Conservation (phyloP, 64 coral and sea anemone species). For the Stichodactyla helianthus region DNA sequence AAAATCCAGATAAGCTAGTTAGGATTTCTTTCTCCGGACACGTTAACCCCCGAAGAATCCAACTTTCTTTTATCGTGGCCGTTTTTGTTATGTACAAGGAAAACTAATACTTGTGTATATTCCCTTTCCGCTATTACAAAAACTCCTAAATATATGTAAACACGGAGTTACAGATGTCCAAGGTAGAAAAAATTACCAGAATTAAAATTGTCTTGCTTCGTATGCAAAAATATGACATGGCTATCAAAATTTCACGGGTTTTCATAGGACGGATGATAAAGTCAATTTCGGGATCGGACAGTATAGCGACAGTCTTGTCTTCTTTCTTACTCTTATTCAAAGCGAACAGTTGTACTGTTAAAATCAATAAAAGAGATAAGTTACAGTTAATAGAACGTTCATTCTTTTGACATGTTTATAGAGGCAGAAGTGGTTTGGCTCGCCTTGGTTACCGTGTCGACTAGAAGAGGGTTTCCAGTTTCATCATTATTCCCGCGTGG, state of each 20-base stretch:
- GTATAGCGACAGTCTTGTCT: not conserved
- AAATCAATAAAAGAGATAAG: constrained; percentile 3
- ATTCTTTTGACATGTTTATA: not conserved
- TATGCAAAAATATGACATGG: not conserved
- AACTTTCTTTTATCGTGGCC: not conserved
- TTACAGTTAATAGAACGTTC: not conserved
- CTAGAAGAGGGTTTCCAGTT: not conserved
- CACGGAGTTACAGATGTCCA: not conserved
- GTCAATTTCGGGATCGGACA: not conserved
- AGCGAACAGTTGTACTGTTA: not conserved
- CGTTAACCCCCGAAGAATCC: not conserved
- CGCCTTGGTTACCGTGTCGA: not conserved
- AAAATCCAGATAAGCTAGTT: too few species aligned
- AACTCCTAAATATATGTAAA: constrained; percentile 13
- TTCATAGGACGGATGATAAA: not conserved
- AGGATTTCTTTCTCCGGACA: too few species aligned
- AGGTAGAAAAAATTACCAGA: not conserved
- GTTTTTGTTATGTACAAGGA: not conserved
- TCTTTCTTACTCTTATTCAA: not conserved
- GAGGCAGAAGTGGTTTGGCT: not conserved
- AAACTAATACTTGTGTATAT: not conserved
- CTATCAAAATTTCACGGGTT: not conserved
- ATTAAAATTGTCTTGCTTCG: not conserved
- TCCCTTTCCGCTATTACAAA: not conserved
- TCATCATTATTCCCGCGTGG: not conserved